Percentiles rank a stretch among this genome's conserved stretches.
These are phyloP conservation scores for Conistra vaccinii DNA, from an alignment of 2,888 invertebrate species.

Conservation along the genomic window DNA sequence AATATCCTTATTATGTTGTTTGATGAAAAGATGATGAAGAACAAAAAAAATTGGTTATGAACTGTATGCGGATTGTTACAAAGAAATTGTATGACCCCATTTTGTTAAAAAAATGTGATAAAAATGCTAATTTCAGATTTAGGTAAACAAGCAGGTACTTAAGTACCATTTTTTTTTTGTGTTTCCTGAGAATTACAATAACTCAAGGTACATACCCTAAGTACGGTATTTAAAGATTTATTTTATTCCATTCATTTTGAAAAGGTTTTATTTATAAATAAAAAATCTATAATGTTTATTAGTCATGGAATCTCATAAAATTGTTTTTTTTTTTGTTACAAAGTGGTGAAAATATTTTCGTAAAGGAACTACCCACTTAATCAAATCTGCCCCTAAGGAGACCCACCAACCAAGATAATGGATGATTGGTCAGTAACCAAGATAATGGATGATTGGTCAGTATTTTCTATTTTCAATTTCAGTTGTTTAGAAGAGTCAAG, in stretches of 20 bases:
- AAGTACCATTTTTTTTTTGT: background rate
- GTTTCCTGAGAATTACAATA: background rate
- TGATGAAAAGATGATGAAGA: slow-evolving; percentile 10
- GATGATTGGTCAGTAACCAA: too few species aligned
- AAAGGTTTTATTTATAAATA: background rate
- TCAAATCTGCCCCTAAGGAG: too few species aligned
- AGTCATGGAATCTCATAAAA: background rate
- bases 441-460: background rate
- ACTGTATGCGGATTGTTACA: background rate
- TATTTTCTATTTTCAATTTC: background rate
- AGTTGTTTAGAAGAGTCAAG: background rate
- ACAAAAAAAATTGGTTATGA: too few species aligned
- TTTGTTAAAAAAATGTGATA: background rate
- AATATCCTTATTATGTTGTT: slow-evolving; percentile 47
- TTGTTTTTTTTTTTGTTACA: background rate
- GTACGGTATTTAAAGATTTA: too few species aligned
- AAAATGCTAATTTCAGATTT: background rate
- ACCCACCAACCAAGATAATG: too few species aligned
- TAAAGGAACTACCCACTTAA: background rate
- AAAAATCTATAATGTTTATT: background rate
- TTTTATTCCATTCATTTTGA: background rate
- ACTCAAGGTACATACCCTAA: background rate
- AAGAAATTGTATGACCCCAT: background rate
- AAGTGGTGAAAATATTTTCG: background rate
- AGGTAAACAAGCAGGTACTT: too few species aligned